Base-by-base conservation (phyloP, 2,797 vertebrate species). In the Acrocephalus scirpaceus region DNA sequence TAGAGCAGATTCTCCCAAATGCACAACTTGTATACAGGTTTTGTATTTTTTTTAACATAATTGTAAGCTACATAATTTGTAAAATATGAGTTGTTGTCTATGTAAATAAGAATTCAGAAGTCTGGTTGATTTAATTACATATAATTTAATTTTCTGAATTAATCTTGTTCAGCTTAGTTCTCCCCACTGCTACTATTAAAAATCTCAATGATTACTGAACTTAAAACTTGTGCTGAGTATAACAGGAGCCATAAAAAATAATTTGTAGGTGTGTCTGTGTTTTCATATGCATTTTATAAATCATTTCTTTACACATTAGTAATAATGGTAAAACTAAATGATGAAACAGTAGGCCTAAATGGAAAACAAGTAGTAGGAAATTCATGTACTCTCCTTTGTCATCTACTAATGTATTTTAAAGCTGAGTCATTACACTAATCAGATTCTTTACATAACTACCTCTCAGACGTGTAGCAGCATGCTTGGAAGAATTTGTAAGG, bases 1-100 rank as follows among this genome's bases (percentile, higher is more conserved):
- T 99, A 90, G 99, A 99, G 94, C 99, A 99, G 95, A 98, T 99
- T 96, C 98, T 99, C 77, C 99, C 99, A 97, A 99, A 99, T 98
- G 98, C 98, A 73, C 99, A 99, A 94, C 98, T 99, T 64, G 97
- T 99, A 44, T 99, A 98, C 98, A 99, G 99, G 99, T 99, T 94
- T 96, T 92, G 93, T 97, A 32, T 83, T 70, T 82, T 82, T 53
- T 76, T 65, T 30, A 77, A 81, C 76, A 30, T 88, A 86, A 74
- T 67, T 83, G 15, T 72, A 91, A 91, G 53, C 30, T 10, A 66
- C 12, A 5, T 87, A 7, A 89, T 82, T 75, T 93, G 14, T 79
- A 69, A 74, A 88, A 13, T 78, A 9, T 61, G 27, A 50, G 18
- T 48, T 82, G 26, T 25, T 91, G 10, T 57, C 5, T 61, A 21